These are phyloP conservation scores for Loriculus beryllinus DNA, from an alignment of 2,797 vertebrate species.

Conservation along the genomic window DNA sequence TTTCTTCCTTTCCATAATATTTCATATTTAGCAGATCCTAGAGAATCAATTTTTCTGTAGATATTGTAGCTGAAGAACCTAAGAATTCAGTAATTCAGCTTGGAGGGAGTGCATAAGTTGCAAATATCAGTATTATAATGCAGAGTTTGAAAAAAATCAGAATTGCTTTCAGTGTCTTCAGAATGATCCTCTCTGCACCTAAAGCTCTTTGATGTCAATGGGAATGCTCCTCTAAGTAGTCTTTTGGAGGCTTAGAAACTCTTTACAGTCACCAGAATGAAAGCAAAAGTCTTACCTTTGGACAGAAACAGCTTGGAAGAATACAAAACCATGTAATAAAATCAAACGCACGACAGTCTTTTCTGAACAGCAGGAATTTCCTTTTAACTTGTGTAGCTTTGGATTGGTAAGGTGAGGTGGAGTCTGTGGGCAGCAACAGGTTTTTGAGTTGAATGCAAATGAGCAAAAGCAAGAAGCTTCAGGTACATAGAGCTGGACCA, in stretches of 20 bases:
- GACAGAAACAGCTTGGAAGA: conserved; percentile 7
- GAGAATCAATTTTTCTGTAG: background rate
- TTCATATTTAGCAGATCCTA: background rate
- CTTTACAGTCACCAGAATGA: conserved; percentile 21
- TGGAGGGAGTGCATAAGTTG: background rate
- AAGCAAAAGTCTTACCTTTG: conserved; percentile 21
- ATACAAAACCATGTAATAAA: background rate
- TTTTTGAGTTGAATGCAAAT: background rate
- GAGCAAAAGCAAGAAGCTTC: background rate
- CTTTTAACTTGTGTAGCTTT: background rate
- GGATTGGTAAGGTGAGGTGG: background rate
- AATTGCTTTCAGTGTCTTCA: background rate
- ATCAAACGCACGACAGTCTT: background rate
- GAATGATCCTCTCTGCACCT: background rate
- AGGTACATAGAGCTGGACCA: background rate
- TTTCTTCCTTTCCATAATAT: background rate
- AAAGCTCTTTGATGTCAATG: conserved; percentile 23
- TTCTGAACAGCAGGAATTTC: conserved; percentile 1
- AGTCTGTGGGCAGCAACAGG: background rate
- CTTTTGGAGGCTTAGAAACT: conserved; percentile 19
- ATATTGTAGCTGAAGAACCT: background rate
- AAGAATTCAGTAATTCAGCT: background rate
- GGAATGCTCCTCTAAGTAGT: conserved; percentile 34
- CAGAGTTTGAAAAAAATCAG: background rate
- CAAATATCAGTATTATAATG: background rate